Percentiles rank a stretch among this genome's conserved stretches.
Conservation (phyloP, 2,113 vertebrate species). For the Circaetus gallicus region DNA sequence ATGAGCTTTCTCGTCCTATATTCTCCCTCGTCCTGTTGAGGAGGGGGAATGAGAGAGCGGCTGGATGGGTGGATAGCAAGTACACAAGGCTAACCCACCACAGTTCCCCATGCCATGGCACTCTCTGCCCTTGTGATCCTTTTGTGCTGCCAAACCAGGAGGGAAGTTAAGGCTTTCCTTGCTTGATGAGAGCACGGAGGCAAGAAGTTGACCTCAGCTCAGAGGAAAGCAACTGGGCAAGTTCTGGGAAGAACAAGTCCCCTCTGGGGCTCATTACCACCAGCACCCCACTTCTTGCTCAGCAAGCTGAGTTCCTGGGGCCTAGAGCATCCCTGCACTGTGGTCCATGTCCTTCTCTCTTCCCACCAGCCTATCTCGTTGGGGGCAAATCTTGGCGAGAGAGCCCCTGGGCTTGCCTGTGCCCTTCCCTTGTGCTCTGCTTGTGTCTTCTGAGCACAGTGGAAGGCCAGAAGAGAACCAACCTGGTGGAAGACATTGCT, state of each 20-base stretch:
- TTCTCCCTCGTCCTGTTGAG: neutral
- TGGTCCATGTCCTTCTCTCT: neutral
- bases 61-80: neutral
- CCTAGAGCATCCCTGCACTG: neutral
- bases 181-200: neutral
- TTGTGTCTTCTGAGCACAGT: neutral
- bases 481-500: neutral
- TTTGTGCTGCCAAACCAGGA: neutral
- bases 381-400: neutral
- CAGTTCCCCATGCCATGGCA: neutral
- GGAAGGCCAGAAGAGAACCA: neutral
- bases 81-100: neutral
- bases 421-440: neutral
- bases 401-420: neutral
- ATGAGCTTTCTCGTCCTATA: fast-evolving
- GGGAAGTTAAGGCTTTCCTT: neutral
- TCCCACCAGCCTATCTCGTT: fast-evolving
- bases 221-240: neutral
- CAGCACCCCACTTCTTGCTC: neutral
- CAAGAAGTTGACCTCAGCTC: neutral
- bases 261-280: neutral
- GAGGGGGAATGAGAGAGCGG: neutral
- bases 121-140: too few species aligned
- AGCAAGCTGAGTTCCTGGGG: neutral
- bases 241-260: neutral